These are phyloP conservation scores for Corbicula japonica DNA, from an alignment of 2,888 invertebrate genomes.

Conservation along the genomic window DNA sequence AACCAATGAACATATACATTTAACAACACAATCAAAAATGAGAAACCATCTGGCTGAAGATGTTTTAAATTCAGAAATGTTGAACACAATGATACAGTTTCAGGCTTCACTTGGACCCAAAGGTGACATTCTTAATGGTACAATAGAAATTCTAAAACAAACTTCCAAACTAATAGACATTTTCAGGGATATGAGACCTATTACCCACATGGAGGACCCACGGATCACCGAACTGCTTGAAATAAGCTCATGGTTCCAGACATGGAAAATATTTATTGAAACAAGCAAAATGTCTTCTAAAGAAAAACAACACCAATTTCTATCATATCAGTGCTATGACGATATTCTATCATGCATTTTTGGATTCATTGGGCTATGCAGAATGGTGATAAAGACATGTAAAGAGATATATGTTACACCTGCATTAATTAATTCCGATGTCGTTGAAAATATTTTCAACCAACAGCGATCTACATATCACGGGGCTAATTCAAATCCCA, in stretches of 20 bases:
- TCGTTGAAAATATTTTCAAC: conserved; percentile 43
- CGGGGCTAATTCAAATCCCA: conserved; percentile 46
- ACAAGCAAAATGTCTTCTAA: neutral
- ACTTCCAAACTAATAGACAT: neutral
- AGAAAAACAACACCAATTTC: neutral
- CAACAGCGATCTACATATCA: conserved; percentile 40
- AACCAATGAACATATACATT: too few relatives aligned
- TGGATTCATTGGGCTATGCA: conserved; percentile 32
- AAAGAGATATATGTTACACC: conserved; percentile 28
- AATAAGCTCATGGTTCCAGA: neutral
- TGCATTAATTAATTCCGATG: conserved; percentile 43
- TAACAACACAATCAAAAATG: too few relatives aligned
- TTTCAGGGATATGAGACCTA: conserved; percentile 9
- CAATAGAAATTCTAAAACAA: neutral
- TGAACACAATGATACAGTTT: conserved; percentile 27
- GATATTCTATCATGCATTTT: conserved; percentile 39
- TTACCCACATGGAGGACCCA: neutral
- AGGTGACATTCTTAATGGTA: neutral
- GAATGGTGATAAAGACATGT: neutral
- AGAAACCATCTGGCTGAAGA: too few relatives aligned
- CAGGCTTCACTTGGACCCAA: neutral
- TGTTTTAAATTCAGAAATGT: too few relatives aligned
- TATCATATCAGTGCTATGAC: conserved; percentile 34
- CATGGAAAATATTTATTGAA: neutral
- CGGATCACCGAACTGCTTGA: neutral